Evolutionary conservation across 2,888 invertebrate genomes (phyloP).

Genomic region (Scaptomyza flava): DNA sequence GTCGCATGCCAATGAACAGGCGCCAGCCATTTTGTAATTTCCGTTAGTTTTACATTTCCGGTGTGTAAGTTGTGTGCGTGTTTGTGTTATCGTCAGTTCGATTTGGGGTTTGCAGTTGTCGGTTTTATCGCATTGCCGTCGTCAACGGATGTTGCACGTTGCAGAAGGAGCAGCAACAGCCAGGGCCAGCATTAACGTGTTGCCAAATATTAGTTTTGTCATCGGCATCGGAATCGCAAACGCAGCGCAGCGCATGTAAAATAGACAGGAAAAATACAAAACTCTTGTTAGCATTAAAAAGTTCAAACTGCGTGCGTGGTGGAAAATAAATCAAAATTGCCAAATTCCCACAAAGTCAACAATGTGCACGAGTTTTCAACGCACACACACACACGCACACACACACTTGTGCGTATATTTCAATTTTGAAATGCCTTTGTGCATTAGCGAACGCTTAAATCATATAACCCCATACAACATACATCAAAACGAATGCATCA

Average conservation of each 20-base stretch:
- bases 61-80: slow-evolving; percentile 30
- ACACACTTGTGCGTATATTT: slow-evolving; percentile 48
- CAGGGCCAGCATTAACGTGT: slow-evolving; percentile 61
- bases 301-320: slow-evolving; percentile 36
- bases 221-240: slow-evolving; percentile 27
- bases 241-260: slow-evolving; percentile 43
- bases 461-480: slow-evolving; percentile 65
- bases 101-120: slow-evolving; percentile 20
- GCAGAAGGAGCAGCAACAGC: slow-evolving; percentile 8
- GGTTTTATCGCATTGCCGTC: slow-evolving; percentile 33
- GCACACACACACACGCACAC: slow-evolving; percentile 3
- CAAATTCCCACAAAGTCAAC: slow-evolving; percentile 51
- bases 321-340: slow-evolving; percentile 74
- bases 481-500: slow-evolving; percentile 30
- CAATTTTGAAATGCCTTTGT: slow-evolving; percentile 74
- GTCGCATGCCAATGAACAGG: slow-evolving; percentile 20
- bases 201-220: slow-evolving; percentile 64
- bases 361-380: slow-evolving; percentile 33
- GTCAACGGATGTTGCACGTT: slow-evolving; percentile 70
- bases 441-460: slow-evolving; percentile 73
- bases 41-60: slow-evolving; percentile 78
- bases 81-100: slow-evolving; percentile 29
- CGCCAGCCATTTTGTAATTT: slow-evolving; percentile 74
- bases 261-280: slow-evolving; percentile 38
- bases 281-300: slow-evolving; percentile 68